A percentile compares a stretch with the other conserved stretches of the same genome.
phyloP scores from a whole-genome alignment of 2,113 vertebrate species.

The Silurus meridionalis region DNA sequence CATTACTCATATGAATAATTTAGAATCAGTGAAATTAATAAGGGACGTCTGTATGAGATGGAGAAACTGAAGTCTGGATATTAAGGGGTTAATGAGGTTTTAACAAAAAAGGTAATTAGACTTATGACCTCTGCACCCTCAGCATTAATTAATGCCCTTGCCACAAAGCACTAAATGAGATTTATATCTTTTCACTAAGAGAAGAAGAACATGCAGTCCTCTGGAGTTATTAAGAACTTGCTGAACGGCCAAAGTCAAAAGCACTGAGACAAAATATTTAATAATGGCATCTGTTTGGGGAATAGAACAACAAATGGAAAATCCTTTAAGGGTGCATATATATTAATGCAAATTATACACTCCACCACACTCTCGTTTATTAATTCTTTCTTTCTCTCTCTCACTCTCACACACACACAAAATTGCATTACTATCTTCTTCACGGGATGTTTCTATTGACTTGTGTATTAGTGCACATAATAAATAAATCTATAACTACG shows the following conservation, averaged over 20 bases:
- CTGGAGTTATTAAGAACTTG: not conserved
- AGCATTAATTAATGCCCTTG: not conserved
- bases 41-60: not conserved
- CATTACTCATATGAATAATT: constrained; percentile 4
- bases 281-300: constrained; percentile 5
- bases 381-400: not conserved
- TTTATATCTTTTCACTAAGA: not conserved
- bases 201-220: constrained; percentile 3
- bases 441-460: not conserved
- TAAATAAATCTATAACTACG: not conserved
- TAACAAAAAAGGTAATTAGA: not conserved
- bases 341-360: not conserved
- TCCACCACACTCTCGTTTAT: not conserved
- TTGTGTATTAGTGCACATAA: not conserved
- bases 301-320: constrained; percentile 14
- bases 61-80: not conserved
- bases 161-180: constrained; percentile 12
- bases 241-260: constrained; percentile 21
- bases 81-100: not conserved
- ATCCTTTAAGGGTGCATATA: not conserved
- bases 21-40: not conserved
- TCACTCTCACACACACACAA: constrained; percentile 6
- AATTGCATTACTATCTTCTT: not conserved
- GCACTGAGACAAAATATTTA: constrained; percentile 13
- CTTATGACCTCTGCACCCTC: constrained; percentile 5